Conservation (phyloP, 2,797 vertebrate genomes). For the Cyclura pinguis region DNA sequence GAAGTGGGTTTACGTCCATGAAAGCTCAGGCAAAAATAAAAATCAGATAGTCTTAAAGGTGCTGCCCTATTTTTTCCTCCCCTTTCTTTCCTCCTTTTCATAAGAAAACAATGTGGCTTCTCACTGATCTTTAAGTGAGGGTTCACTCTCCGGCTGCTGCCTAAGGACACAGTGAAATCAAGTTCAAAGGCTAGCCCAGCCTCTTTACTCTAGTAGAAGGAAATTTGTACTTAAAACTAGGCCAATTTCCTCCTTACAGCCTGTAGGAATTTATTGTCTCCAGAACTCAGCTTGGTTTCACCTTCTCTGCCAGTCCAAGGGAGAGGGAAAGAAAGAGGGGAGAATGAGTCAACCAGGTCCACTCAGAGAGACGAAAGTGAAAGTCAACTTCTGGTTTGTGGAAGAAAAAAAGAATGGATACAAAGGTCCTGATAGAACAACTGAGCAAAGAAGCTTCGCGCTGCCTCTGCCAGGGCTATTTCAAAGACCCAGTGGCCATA, state of each 20-base stretch:
- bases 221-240: not conserved
- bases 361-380: not conserved
- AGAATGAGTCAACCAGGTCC: not conserved
- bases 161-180: not conserved
- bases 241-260: not conserved
- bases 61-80: too few relatives aligned
- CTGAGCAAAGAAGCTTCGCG: conserved; percentile 15
- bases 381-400: not conserved
- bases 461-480: not conserved
- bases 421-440: not conserved
- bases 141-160: not conserved
- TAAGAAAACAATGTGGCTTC: too few relatives aligned
- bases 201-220: too few relatives aligned
- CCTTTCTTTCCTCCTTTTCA: too few relatives aligned
- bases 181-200: not conserved
- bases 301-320: not conserved
- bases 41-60: too few relatives aligned
- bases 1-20: too few relatives aligned
- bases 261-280: not conserved
- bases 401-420: not conserved
- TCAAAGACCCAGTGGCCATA: conserved; percentile 4
- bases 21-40: too few relatives aligned
- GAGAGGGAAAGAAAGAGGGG: not conserved
- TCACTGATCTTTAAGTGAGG: too few relatives aligned
- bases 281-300: not conserved